A percentile compares a stretch with the other conserved stretches of the same genome.
Evolutionary conservation across 92 coral and sea anemone species (phyloP).

Genomic region (Phenganax marumi): DNA sequence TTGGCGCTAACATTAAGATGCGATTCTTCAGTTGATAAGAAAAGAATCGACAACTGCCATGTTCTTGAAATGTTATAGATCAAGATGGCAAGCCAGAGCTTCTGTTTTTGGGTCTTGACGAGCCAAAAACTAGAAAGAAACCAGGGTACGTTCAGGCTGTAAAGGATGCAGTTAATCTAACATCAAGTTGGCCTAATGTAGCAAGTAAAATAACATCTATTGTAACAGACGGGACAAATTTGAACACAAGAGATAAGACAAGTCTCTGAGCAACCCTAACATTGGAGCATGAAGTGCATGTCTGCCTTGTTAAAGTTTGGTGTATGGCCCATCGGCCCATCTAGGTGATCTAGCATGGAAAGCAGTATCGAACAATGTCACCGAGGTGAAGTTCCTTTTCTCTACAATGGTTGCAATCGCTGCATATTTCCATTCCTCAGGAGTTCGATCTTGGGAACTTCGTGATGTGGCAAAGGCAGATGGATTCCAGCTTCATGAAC

Average conservation of each 20-base stretch:
- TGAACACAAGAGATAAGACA: constrained; percentile 24
- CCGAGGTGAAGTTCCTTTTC: constrained; percentile 1
- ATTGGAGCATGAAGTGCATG: not conserved
- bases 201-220: constrained; percentile 12
- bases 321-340: constrained; percentile 13
- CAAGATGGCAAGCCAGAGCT: constrained; percentile 17
- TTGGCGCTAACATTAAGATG: not conserved
- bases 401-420: constrained; percentile 15
- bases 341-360: constrained; percentile 13
- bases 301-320: constrained; percentile 10
- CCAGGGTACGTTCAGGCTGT: constrained; percentile 19
- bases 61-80: constrained; percentile 1
- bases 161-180: constrained; percentile 7
- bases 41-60: constrained; percentile 2
- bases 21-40: constrained; percentile 5
- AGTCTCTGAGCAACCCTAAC: constrained; percentile 5
- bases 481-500: constrained; percentile 6
- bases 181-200: constrained; percentile 11
- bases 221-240: constrained; percentile 27
- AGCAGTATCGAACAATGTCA: constrained; percentile 7
- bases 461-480: not conserved
- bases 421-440: not conserved
- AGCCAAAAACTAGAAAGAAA: not conserved
- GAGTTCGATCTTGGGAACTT: not conserved
- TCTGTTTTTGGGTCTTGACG: constrained; percentile 2